phyloP scores from a whole-genome alignment of 2,888 invertebrate genomes.

The Geotrupes spiniger region DNA sequence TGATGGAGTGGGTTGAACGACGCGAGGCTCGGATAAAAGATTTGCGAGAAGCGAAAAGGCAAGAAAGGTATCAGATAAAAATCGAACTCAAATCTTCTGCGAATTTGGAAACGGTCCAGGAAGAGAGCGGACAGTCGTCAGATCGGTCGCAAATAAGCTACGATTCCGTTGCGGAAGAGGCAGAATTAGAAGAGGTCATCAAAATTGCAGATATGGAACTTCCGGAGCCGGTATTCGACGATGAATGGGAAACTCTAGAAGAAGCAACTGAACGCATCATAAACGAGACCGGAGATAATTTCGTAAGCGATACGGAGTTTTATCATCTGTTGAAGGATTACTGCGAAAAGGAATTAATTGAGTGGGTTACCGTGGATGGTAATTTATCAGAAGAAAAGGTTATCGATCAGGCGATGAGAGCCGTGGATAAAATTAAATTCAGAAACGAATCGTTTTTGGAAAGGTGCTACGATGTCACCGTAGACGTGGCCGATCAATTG shows the following conservation, averaged over 20 bases:
- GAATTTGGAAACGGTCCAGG: constrained; percentile 6
- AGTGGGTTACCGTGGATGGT: constrained; percentile 49
- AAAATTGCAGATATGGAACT: constrained; percentile 41
- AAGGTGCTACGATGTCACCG: constrained; percentile 54
- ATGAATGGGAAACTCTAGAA: constrained; percentile 53
- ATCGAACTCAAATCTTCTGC: constrained; percentile 21
- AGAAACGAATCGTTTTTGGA: constrained; percentile 57
- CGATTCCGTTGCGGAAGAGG: constrained; percentile 53
- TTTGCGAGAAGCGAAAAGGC: constrained; percentile 38
- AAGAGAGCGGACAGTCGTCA: constrained; percentile 23
- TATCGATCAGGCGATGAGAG: constrained; percentile 35
- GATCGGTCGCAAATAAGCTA: constrained; percentile 38
- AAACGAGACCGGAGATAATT: constrained; percentile 50
- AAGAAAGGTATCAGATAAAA: constrained; percentile 38
- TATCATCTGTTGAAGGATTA: constrained; percentile 48
- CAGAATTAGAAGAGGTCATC: constrained; percentile 52
- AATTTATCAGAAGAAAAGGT: constrained; percentile 43
- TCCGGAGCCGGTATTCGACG: constrained; percentile 53
- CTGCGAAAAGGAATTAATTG: constrained; percentile 51
- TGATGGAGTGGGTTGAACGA: constrained; percentile 36
- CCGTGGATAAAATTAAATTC: constrained; percentile 46
- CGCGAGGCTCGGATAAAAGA: constrained; percentile 34
- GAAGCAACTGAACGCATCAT: constrained; percentile 52
- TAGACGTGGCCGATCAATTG: constrained; percentile 57
- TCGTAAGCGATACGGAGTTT: constrained; percentile 51